Evolutionary conservation across 1,140 invertebrate genomes (phyloP), one percentile per base, ranked within the genome.

Genomic region (Meloidogyne chitwoodi): DNA sequence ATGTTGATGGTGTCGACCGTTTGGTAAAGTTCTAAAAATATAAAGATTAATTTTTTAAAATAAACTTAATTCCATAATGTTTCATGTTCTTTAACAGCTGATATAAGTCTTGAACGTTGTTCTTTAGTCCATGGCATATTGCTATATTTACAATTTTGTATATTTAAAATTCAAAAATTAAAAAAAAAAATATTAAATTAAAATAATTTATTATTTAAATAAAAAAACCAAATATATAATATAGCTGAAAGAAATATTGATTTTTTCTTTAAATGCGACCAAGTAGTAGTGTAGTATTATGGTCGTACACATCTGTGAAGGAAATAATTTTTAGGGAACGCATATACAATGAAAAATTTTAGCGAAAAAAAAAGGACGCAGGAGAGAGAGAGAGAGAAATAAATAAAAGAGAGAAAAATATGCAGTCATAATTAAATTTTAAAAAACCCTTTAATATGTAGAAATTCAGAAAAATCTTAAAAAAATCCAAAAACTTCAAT

Each of bases 71-170:
- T 26, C 68, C 68, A 69, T 16, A 69, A 56, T 4, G n/a, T 34
- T 19, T 69, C 68, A 61, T 56, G 61, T 10, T 69, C 24, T 19
- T 44, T 69, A 26, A 69, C 68, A 26, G 61, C 16, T 44, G 44
- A 19, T 26, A 69, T 69, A 44, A 69, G 68, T 69, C 31, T 44
- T 29, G 68, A 44, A 44, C 68, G 68, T 31, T 69, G 68, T 27
- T 69, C 29, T 61, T 8, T 61, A 6, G 44, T 34, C 68, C 68
- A 69, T 29, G 44, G 41, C 24, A 44, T 56, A 19, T 61, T 26
- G 0, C 10, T 38, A 8, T 8, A 38, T 44, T 29, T 61, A 27
- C 14, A 29, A 11, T 38, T 38, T 14, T 3, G 67, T 2, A 27
- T 68, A 10, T n/a, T 68, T 38, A 34, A 68, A 67, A 26, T 11